Base-by-base conservation (phyloP, 1,140 invertebrate species). In the Dreissena polymorpha region DNA sequence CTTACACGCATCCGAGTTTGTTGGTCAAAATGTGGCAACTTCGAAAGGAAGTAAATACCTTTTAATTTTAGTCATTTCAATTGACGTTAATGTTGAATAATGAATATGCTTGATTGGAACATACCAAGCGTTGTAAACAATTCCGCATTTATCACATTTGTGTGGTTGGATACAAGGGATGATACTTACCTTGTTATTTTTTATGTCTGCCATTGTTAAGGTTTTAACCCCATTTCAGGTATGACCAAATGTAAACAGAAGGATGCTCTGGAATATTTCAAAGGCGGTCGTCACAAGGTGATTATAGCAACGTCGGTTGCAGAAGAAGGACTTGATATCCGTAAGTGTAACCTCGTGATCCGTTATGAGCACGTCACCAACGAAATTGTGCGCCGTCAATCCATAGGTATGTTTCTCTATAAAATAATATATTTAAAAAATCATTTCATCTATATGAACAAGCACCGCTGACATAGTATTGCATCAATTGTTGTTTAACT, bases 291-390 rank as follows among this genome's bases (percentile, higher is more conserved):
- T 18, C 85, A 88, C 83, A 89, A 90, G 67, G 51, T 91, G 0
- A 86, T 91, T 53, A 71, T 90, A 13, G 90, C 93, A 1, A 93
- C 93, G 16, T 90, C 91, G 1, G 91, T 93, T 21, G 91, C 91
- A 16, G 92, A 93, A 64, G 92, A 93, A 83, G 92, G 92, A 8
- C 73, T 93, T 29, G 92, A 93, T 71, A 89, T 93, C 63, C 80
- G 85, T 8, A 84, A 88, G 27, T 93, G 92, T 69, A 92, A 91
- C 82, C 77, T 93, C 6, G 91, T 93, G 27, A 89, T 93, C 69
- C 86, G 91, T 21, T 93, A 93, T 80, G 89, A 92, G 55, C 86
- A 92, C 76, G 89, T 91, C 12, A 92, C 91, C 21, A 93, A 92
- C 85, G 90, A 91, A 69, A 92, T 92, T 64, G 89, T 91, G 14